Evolutionary conservation across 2,113 vertebrate genomes (phyloP), one percentile per base, ranked within the genome.

Genomic region (Syngnathus typhle): DNA sequence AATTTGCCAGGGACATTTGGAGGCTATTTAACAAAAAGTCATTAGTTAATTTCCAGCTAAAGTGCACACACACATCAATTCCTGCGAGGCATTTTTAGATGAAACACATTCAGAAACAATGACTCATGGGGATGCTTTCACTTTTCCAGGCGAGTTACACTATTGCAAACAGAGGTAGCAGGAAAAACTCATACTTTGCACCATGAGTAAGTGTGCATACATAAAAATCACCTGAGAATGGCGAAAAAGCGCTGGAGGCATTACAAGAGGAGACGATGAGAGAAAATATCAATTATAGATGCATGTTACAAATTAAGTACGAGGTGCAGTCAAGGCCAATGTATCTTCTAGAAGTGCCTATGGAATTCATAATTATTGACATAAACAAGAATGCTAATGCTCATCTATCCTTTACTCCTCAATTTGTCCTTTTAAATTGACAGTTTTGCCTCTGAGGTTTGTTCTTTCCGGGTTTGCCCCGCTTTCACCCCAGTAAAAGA

Each of bases 251-350:
- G 39, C 43, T 16, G 61, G 21, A 27, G 41, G 44, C 23, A 44
- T 64, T 64, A 64, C n/a, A 64, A 32, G 27, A 47, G 9, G 39
- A 49, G 21, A 64, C 62, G 47, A 27, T 27, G 5, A 2, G 62
- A 64, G 44, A 46, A 64, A 47, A 10, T 64, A 23, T 64, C 16
- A 64, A 64, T 64, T 64, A 64, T 64, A 27, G 10, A 64, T 64
- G 62, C 21, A 16, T 44, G 62, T n/a, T 64, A 64, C 62, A 49
- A 64, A 64, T 23, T 43, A 41, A n/a, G 60, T n/a, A 6, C 21
- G 43, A 47, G 23, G 44, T 36, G 62, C 44, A 64, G 62, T 64
- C 62, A 64, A 4, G 18, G 23, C 44, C 36, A 36, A 64, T 64
- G 44, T 63, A 60, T 16, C 8, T 60, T 60, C 6, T 2, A 46